phyloP scores from a whole-genome alignment of 2,888 invertebrate species.

The Alsophila aescularia region DNA sequence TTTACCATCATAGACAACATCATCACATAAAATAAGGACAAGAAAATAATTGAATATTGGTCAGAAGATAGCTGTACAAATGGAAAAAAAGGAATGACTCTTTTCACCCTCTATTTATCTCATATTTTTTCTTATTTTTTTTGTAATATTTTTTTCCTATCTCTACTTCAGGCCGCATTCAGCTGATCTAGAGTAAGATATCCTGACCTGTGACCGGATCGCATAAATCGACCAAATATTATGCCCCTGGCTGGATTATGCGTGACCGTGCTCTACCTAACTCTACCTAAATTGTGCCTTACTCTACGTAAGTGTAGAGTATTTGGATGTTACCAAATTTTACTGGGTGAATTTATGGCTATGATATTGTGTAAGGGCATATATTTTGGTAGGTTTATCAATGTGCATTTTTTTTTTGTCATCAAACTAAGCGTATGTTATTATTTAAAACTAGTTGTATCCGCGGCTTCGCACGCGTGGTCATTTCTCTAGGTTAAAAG shows the following conservation, averaged over 20 bases:
- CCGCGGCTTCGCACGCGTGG: too few relatives aligned
- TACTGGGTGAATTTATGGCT: slow-evolving; percentile 24
- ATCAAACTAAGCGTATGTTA: too few relatives aligned
- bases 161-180: slow-evolving; percentile 57
- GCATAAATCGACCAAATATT: slow-evolving; percentile 69
- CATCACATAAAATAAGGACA: too few relatives aligned
- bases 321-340: slow-evolving; percentile 25
- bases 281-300: slow-evolving; percentile 9
- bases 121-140: not conserved
- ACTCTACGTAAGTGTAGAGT: slow-evolving; percentile 8
- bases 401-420: not conserved
- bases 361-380: not conserved
- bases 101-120: not conserved
- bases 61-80: too few relatives aligned
- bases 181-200: slow-evolving; percentile 74
- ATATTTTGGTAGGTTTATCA: not conserved
- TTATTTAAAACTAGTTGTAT: too few relatives aligned
- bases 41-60: too few relatives aligned
- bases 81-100: too few relatives aligned
- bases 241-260: slow-evolving; percentile 41
- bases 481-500: too few relatives aligned
- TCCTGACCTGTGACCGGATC: slow-evolving; percentile 61
- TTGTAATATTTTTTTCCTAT: slow-evolving; percentile 29
- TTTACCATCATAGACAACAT: too few relatives aligned
- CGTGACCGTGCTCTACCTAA: slow-evolving; percentile 20